These are phyloP conservation scores for Phylloscopus whistleri DNA, from an alignment of 2,113 vertebrate genomes.

Conservation along the genomic window DNA sequence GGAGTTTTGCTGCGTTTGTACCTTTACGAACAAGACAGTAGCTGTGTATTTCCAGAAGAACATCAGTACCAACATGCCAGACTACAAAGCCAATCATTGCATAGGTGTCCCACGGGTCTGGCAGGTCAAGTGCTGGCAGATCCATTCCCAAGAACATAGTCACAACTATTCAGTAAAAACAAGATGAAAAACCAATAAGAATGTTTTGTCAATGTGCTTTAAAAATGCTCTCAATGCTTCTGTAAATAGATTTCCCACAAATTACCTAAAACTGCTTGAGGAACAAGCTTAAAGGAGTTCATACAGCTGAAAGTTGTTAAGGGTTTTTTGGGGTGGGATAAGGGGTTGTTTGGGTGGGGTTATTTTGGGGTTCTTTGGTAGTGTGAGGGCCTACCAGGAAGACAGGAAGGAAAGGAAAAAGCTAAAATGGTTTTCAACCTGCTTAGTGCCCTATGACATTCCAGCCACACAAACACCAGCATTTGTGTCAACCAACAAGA, in stretches of 20 bases:
- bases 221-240: not conserved
- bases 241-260: not conserved
- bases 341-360: not conserved
- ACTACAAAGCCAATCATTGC: constrained; percentile 78
- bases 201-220: not conserved
- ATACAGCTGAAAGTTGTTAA: not conserved
- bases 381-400: not conserved
- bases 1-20: not conserved
- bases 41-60: constrained; percentile 80
- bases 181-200: not conserved
- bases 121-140: constrained; percentile 79
- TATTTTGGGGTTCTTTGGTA: not conserved
- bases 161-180: constrained; percentile 48
- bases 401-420: not conserved
- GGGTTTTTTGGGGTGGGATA: not conserved
- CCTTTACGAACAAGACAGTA: constrained; percentile 74
- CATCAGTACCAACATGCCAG: constrained; percentile 79
- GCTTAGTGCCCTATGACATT: not conserved
- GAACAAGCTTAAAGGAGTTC: not conserved
- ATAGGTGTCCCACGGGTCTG: constrained; percentile 76
- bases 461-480: not conserved
- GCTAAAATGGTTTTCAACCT: not conserved
- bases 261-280: not conserved
- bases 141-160: constrained; percentile 83
- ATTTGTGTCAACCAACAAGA: not conserved